Conservation (phyloP, 2,113 vertebrate species). For the Pandion haliaetus region DNA sequence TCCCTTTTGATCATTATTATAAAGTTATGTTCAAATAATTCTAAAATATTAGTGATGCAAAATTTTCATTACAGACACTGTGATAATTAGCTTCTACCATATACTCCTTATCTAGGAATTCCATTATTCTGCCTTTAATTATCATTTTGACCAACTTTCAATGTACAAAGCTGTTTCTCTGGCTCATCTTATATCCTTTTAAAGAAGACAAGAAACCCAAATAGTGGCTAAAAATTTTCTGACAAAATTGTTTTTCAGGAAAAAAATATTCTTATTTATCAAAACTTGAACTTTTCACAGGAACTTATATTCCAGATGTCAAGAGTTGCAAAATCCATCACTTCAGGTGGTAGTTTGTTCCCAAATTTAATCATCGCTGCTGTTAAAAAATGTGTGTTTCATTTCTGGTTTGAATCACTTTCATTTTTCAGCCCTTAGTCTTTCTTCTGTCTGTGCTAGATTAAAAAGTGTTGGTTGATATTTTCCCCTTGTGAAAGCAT, state of each 20-base stretch:
- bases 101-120: slow-evolving; percentile 12
- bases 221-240: slow-evolving; percentile 5
- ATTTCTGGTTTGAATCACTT: slow-evolving; percentile 64
- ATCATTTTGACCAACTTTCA: slow-evolving; percentile 43
- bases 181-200: not conserved
- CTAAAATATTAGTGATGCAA: slow-evolving; percentile 9
- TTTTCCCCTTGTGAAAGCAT: slow-evolving; percentile 59
- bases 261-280: slow-evolving; percentile 39
- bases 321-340: slow-evolving; percentile 62
- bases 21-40: slow-evolving; percentile 22
- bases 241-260: slow-evolving; percentile 28
- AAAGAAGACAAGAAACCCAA: not conserved
- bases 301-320: slow-evolving; percentile 47
- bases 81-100: slow-evolving; percentile 15
- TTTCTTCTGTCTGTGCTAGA: slow-evolving; percentile 56
- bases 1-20: slow-evolving; percentile 32
- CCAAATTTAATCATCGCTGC: slow-evolving; percentile 63
- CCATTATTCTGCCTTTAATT: slow-evolving; percentile 37
- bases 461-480: slow-evolving; percentile 59
- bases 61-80: slow-evolving; percentile 1
- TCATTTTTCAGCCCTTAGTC: slow-evolving; percentile 63
- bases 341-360: slow-evolving; percentile 62
- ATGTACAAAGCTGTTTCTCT: not conserved
- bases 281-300: slow-evolving; percentile 60
- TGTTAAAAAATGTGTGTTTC: slow-evolving; percentile 65